A percentile compares a stretch with the other conserved stretches of the same genome.
phyloP scores from a whole-genome alignment of 1,140 invertebrate species.

The Aphaenogaster ashmeadi region DNA sequence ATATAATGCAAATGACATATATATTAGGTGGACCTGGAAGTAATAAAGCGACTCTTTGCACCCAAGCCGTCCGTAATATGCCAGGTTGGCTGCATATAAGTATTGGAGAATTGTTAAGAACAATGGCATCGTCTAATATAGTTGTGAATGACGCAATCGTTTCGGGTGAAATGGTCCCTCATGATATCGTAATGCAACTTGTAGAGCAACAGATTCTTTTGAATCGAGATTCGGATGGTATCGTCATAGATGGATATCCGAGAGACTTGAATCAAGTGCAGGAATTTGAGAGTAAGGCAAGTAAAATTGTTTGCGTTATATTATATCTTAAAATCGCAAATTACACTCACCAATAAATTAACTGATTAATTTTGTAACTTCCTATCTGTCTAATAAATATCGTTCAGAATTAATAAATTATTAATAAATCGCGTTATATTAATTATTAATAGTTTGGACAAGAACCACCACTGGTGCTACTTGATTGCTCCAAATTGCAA shows the following conservation, averaged over 20 bases:
- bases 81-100: slow-evolving; percentile 93
- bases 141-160: slow-evolving; percentile 90
- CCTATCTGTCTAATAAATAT: slow-evolving; percentile 21
- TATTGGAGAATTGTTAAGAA: slow-evolving; percentile 91
- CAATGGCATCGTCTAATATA: slow-evolving; percentile 88
- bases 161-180: slow-evolving; percentile 94
- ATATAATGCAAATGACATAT: not conserved
- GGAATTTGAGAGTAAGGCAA: slow-evolving; percentile 94
- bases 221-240: slow-evolving; percentile 89
- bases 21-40: slow-evolving; percentile 92
- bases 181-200: slow-evolving; percentile 90
- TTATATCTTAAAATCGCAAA: not conserved
- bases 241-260: slow-evolving; percentile 96
- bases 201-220: slow-evolving; percentile 89
- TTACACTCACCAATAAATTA: not conserved
- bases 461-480: slow-evolving; percentile 91
- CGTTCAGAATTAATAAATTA: slow-evolving; percentile 18
- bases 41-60: slow-evolving; percentile 91
- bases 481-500: slow-evolving; percentile 95
- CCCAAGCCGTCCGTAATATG: slow-evolving; percentile 89
- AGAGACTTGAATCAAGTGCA: slow-evolving; percentile 94
- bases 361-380: slow-evolving; percentile 2
- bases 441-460: slow-evolving; percentile 89
- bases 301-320: slow-evolving; percentile 85
- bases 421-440: not conserved